Base-by-base conservation (phyloP, 2,888 invertebrate genomes). In the Drosophila eohydei region DNA sequence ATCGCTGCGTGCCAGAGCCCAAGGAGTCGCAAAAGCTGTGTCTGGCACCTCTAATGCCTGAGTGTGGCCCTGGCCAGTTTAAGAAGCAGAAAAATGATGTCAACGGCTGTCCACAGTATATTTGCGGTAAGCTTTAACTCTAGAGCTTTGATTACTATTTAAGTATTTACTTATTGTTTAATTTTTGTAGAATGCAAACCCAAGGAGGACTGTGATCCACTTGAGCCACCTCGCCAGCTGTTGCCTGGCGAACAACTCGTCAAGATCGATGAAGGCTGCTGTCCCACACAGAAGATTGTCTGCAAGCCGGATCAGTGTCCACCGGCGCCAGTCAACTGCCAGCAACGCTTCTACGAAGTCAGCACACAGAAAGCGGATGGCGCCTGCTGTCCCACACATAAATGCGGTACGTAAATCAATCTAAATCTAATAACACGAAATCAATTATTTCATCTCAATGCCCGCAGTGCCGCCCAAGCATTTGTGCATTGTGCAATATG, bases 21-120 rank as follows among this genome's bases (percentile, higher is more conserved):
- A 94, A 94, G 46, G 81, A 93, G 4, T 67, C 84, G 0, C 61
- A 77, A 26, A 92, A 94, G 9, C 85, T 92, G 0, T 97, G 97
- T 78, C 94, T 94, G 30, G 94, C 95, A n/a, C 94, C 95, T 0
- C 94, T 95, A 80, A 94, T 95, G 90, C 95, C 96, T 48, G 93
- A 94, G 4, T 97, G 97, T 83, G 96, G 95, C 0, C 94, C 93
- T 58, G 96, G 95, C 11, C 97, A 97, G 92, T 94, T 94, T 8
- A 94, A 95, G 80, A 96, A 96, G 89, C 93, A 95, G 66, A 95
- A 95, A 80, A 95, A 93, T 0, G 95, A 94, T 36, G 73, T 94
- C 0, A 94, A 95, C 80, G 96, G 95, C 6, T 97, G 97, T 92
- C 94, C 94, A 38, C 95, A 95, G 80, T 96, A 95, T 75, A 94